Base-by-base conservation (phyloP, 2,113 vertebrate species). In the Phalacrocorax carbo region DNA sequence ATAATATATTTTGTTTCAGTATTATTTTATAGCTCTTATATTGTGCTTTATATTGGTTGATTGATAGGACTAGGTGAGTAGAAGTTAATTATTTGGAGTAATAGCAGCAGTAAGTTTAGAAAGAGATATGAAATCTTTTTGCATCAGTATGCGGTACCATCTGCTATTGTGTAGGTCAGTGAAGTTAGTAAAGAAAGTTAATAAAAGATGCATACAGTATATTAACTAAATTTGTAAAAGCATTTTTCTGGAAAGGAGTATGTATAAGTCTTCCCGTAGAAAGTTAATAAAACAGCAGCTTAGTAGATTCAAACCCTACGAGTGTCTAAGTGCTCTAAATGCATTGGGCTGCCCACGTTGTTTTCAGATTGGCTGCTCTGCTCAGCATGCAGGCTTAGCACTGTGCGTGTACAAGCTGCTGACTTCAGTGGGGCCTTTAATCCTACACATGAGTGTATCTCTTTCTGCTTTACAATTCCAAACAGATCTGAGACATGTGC, bases 231-330 rank as follows among this genome's bases (percentile, higher is more conserved):
- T 92, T 88, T 94, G 27, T 86, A 75, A 30, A 38, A 90, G 57
- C 20, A 55, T 96, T 93, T 96, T 96, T 91, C 72, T 94, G 65
- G 94, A 94, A 92, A 94, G 40, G 49, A 75, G 12, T 92, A 58
- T 15, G 9, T 38, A 15, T 13, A 66, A 79, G 38, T 68, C 27
- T 78, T 86, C n/a, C 14, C 57, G 54, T 16, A 69, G 40, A 51
- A 88, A 82, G 14, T 61, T 88, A 91, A 80, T 80, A 90, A 86
- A 86, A 26, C 64, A 93, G 72, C 14, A 73, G 30, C 60, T 93
- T 72, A 36, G 62, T 48, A 49, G 44, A 22, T 52, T 61, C 76
- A 70, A 88, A 86, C 86, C 70, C 93, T 83, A 36, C 1, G 4
- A 70, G 78, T 91, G 78, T 93, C 52, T 87, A 83, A 68, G 83